Evolutionary conservation across 2,113 vertebrate species (phyloP), one percentile per base, ranked within the genome.

Genomic region (Chunga burmeisteri): DNA sequence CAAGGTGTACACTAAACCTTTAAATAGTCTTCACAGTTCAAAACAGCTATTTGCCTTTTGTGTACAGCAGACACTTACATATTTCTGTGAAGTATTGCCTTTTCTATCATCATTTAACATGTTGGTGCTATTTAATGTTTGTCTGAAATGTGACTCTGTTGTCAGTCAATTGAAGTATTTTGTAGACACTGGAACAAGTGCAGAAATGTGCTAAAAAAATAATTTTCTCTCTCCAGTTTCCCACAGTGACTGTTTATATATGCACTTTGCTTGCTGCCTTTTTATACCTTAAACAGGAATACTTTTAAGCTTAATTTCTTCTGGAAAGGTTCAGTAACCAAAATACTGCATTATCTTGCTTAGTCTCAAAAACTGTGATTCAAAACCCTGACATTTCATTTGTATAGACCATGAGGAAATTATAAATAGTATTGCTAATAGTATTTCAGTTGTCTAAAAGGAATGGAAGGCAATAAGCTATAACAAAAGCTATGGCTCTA

Each of bases 11-110:
- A 91, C 94, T 96, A 94, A 95, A 81, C 85, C 94, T 94, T 97
- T 96, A 92, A 97, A 97, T 84, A 95, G 92, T 93, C 82, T 94
- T 90, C 90, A 86, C 82, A 94, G 95, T 95, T 97, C 96, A 95
- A 95, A 97, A 96, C 56, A 88, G 90, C 90, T 96, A 55, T 90
- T 97, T 93, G 85, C 92, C 93, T 97, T 97, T 96, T 87, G 94
- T 85, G 89, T 88, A 82, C 32, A 67, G 84, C 93, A 96, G 97
- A 96, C 89, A 93, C 88, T 83, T 75, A 94, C 93, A 74, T 97
- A 94, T 95, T 95, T 96, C 95, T 95, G 91, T 90, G 95, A 94
- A 96, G 92, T 75, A 70, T 62, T 93, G 88, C 82, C 81, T 92
- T 88, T 93, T 93, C 94, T 91, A 81, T 88, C 86, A 91, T 81